Evolutionary conservation across 2,113 vertebrate species (phyloP).

Genomic region (Oryzias celebensis): DNA sequence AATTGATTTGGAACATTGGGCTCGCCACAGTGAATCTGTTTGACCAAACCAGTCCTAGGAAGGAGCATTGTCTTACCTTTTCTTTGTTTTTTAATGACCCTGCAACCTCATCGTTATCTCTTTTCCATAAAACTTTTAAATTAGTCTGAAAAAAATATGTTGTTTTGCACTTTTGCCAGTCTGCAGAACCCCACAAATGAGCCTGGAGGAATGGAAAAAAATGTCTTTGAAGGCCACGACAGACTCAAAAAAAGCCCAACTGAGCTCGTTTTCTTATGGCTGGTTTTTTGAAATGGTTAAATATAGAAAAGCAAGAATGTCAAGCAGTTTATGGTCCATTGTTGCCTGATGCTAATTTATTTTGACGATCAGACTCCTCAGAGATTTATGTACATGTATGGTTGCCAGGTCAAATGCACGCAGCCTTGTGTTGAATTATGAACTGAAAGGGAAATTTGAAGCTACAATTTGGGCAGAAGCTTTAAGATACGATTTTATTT

Average conservation of each 20-base stretch:
- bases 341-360: constrained; percentile 6
- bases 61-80: constrained; percentile 1
- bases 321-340: not conserved
- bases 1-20: constrained; percentile 3
- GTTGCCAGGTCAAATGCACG: constrained; percentile 11
- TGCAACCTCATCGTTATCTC: constrained; percentile 5
- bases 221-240: constrained; percentile 39
- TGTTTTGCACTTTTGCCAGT: constrained; percentile 4
- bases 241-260: constrained; percentile 8
- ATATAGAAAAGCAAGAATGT: constrained; percentile 12
- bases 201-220: constrained; percentile 20
- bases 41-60: not conserved
- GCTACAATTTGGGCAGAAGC: constrained; percentile 1
- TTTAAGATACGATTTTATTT: not conserved
- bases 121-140: constrained; percentile 14
- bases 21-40: not conserved
- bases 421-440: not conserved
- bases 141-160: constrained; percentile 3
- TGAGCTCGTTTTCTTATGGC: constrained; percentile 2
- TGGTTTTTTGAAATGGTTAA: constrained; percentile 6
- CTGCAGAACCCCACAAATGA: constrained; percentile 13
- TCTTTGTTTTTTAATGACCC: not conserved
- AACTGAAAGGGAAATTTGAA: not conserved
- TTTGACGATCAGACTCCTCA: constrained; percentile 4
- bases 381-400: constrained; percentile 9